phyloP scores from a whole-genome alignment of 2,113 vertebrate genomes.

The Cephalopholis sonnerati region DNA sequence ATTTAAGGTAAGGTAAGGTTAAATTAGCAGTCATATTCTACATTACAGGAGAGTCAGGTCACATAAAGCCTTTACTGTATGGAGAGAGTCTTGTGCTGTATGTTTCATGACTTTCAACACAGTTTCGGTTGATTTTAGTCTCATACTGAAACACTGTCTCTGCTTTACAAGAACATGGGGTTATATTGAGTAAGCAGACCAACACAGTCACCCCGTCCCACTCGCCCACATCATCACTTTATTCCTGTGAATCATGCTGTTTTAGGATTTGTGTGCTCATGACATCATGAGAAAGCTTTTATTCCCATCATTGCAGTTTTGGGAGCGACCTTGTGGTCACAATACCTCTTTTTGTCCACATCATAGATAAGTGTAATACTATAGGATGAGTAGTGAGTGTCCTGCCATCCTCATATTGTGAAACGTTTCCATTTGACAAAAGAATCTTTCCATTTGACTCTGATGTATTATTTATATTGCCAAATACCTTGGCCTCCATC shows the following conservation, averaged over 20 bases:
- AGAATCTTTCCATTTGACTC: neutral
- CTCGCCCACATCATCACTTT: conserved; percentile 12
- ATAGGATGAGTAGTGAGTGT: neutral
- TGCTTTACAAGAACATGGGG: neutral
- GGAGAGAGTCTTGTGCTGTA: neutral
- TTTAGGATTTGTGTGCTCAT: neutral
- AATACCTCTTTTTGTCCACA: neutral
- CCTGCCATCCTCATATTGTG: neutral
- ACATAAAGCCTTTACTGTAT: neutral
- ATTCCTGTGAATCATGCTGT: conserved; percentile 30
- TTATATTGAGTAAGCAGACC: neutral
- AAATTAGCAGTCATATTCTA: no score
- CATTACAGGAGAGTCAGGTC: neutral
- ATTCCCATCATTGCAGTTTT: conserved; percentile 14
- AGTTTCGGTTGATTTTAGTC: neutral
- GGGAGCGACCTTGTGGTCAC: neutral
- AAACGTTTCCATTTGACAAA: conserved; percentile 8
- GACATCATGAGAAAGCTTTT: conserved; percentile 19
- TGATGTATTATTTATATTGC: neutral
- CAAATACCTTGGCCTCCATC: neutral
- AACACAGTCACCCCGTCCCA: neutral
- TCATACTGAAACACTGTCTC: neutral
- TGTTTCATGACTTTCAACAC: neutral
- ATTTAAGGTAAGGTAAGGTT: neutral
- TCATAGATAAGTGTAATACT: neutral